Percentiles rank a stretch among this genome's conserved stretches.
Evolutionary conservation across 1,140 invertebrate genomes (phyloP).

Genomic region (Trinorchestia longiramus): DNA sequence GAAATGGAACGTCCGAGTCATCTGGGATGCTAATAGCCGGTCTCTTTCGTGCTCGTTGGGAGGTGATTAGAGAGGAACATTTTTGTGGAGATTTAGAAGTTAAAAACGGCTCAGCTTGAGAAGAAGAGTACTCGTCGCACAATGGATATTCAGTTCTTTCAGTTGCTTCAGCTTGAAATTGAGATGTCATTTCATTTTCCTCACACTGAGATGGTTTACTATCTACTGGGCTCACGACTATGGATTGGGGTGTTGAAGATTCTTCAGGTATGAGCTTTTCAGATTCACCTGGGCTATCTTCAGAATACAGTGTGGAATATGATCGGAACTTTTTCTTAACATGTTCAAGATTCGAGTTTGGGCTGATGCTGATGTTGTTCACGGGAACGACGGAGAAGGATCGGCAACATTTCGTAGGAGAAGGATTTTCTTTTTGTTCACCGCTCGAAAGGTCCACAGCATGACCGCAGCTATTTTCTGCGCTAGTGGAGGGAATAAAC

Average conservation of each 20-base stretch:
- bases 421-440: neutral
- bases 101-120: neutral
- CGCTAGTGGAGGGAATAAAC: neutral
- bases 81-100: neutral
- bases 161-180: neutral
- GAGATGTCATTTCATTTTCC: neutral
- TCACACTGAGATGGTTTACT: neutral
- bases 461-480: neutral
- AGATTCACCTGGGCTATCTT: neutral
- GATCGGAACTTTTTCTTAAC: neutral
- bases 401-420: neutral
- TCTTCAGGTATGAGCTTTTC: neutral
- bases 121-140: neutral
- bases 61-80: neutral
- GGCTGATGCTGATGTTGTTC: neutral
- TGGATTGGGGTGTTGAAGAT: neutral
- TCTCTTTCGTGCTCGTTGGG: neutral
- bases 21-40: neutral
- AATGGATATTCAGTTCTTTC: neutral
- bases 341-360: neutral
- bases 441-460: neutral
- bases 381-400: constrained; percentile 30
- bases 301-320: neutral
- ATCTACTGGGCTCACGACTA: neutral
- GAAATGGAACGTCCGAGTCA: neutral